A percentile compares a stretch with the other conserved stretches of the same genome.
Conservation (phyloP, 2,888 invertebrate genomes). For the Neoaliturus tenellus region DNA sequence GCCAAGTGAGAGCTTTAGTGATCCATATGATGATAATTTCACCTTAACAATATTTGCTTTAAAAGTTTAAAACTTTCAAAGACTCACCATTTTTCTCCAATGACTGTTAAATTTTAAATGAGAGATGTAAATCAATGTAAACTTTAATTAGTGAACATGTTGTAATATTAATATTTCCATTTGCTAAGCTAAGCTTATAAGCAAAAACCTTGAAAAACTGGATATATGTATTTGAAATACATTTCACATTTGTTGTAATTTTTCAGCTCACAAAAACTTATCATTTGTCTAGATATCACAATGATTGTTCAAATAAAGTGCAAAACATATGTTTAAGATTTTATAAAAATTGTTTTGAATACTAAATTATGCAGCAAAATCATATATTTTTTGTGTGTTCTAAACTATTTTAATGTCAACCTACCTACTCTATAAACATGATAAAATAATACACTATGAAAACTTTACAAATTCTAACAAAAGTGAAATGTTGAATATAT, state of each 20-base stretch:
- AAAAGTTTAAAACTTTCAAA: no score
- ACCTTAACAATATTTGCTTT: no score
- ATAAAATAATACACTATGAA: background rate
- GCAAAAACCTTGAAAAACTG: background rate
- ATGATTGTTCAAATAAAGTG: background rate
- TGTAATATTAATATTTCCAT: background rate
- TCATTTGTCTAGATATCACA: background rate
- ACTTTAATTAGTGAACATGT: background rate
- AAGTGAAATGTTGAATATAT: constrained; percentile 31
- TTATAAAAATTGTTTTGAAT: background rate
- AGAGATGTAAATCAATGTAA: background rate
- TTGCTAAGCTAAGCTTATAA: constrained; percentile 2
- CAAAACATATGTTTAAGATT: background rate
- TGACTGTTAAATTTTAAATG: no score
- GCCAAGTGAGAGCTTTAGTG: no score
- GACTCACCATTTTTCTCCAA: no score
- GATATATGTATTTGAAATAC: background rate
- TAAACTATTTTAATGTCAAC: constrained; percentile 19
- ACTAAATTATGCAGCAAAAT: background rate
- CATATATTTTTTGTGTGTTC: background rate
- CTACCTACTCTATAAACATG: constrained; percentile 23
- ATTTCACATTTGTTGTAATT: constrained; percentile 22
- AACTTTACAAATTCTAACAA: constrained; percentile 19
- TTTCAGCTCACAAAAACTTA: background rate
- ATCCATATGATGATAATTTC: no score